Evolutionary conservation across 1,140 invertebrate species (phyloP), one percentile per base, ranked within the genome.

Genomic region (Anthonomus grandis): DNA sequence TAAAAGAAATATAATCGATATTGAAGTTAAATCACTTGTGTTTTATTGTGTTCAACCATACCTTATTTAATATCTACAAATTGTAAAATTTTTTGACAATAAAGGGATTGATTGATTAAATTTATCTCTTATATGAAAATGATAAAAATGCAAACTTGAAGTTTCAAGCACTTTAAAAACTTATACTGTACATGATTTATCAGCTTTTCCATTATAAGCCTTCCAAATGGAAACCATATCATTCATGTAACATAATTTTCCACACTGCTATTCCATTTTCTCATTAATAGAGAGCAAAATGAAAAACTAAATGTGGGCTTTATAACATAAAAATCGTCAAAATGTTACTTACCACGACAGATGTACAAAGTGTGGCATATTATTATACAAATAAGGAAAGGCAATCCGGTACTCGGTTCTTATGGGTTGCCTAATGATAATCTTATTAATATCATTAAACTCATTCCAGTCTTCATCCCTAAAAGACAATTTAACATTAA

Each of bases 401-500:
- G 97, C 97, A 72, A 99, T 99, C 57, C 97, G 84, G 74, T 99
- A 99, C 77, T 99, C 97, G 4, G 97, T 99, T 55, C 97, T 83
- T 62, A 99, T 93, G 22, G 96, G 96, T 70, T 99, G 96, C 22
- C 97, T 79, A 67, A 99, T 99, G 52, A 99, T 99, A 63, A 99
- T 98, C 75, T 99, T 99, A 70, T 99, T 99, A 47, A 99, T 99
- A 71, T 99, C 97, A 79, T 99, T 99, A 69, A 99, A 99, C 76
- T 99, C 97, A 79, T 99, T 99, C 97, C 97, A 99, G 76, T 99
- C 97, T 81, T 99, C 97, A 80, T 99, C 97, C 10, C 90, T 90
- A 64, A 27, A 80, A 37, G 10, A 8, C 8, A 38, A 37, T 0
- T 18, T 17, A 19, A n/a, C 22, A 39, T n/a, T 15, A n/a, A n/a